A percentile compares a stretch with the other conserved stretches of the same genome.
These are phyloP conservation scores for Pogona vitticeps DNA, from an alignment of 2,113 vertebrate species.

Conservation along the genomic window DNA sequence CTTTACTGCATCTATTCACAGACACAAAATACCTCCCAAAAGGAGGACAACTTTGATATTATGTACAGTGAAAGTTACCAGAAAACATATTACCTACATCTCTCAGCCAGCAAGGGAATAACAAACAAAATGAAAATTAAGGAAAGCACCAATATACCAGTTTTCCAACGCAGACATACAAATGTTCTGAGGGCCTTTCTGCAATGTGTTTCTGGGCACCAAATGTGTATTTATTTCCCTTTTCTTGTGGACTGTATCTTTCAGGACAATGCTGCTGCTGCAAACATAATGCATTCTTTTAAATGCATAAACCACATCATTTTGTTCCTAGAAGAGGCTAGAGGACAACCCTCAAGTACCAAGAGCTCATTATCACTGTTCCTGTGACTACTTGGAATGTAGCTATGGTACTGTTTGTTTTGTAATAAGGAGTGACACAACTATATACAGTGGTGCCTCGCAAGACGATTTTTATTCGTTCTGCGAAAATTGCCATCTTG, in stretches of 20 bases:
- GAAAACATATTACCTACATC: conserved; percentile 58
- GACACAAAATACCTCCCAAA: background rate
- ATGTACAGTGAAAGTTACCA: background rate
- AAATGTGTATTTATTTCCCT: background rate
- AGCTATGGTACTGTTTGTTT: background rate
- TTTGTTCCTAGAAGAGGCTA: background rate
- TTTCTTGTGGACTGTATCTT: background rate
- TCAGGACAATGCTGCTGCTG: background rate
- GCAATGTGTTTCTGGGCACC: background rate
- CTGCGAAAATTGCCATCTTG: too few species aligned
- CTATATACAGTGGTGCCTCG: too few species aligned
- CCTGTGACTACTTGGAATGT: background rate
- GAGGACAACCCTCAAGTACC: background rate
- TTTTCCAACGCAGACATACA: background rate
- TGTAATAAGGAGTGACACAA: background rate
- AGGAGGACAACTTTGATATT: background rate
- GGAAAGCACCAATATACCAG: background rate
- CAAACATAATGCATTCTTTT: background rate
- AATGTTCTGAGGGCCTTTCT: background rate
- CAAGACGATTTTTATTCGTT: too few species aligned
- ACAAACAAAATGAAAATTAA: background rate
- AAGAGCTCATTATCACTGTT: background rate
- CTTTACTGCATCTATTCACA: background rate
- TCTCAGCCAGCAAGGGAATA: conserved; percentile 29
- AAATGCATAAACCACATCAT: background rate